A percentile compares a stretch with the other conserved stretches of the same genome.
These are phyloP conservation scores for Pleuronectes platessa DNA, from an alignment of 2,113 vertebrate genomes.

Conservation along the genomic window DNA sequence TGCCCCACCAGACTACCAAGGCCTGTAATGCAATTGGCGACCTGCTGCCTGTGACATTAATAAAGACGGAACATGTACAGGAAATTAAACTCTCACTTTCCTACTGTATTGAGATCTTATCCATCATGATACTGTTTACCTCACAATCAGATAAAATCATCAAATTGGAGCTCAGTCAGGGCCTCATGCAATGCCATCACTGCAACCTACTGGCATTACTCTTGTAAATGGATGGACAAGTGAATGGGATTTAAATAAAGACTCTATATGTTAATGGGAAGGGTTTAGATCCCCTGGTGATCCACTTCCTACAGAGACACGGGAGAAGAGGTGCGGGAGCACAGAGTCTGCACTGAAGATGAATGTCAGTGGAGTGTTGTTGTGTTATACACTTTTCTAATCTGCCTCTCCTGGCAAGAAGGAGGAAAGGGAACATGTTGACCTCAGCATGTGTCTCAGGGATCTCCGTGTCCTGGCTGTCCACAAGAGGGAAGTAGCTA, in stretches of 20 bases:
- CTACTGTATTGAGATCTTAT: slow-evolving; percentile 83
- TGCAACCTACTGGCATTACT: slow-evolving; percentile 67
- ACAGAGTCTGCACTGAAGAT: slow-evolving; percentile 19
- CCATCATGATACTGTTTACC: slow-evolving; percentile 82
- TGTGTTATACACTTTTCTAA: slow-evolving; percentile 55
- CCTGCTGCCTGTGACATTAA: slow-evolving; percentile 82
- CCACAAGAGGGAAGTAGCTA: slow-evolving; percentile 85
- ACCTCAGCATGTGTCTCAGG: slow-evolving; percentile 44
- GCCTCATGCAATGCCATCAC: slow-evolving; percentile 53
- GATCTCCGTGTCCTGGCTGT: slow-evolving; percentile 53
- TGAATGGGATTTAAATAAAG: slow-evolving; percentile 82
- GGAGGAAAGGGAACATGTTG: slow-evolving; percentile 48
- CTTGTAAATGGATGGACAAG: slow-evolving; percentile 78
- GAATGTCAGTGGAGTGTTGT: slow-evolving; percentile 42
- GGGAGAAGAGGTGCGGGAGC: slow-evolving; percentile 3
- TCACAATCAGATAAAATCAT: slow-evolving; percentile 80
- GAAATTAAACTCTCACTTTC: slow-evolving; percentile 85
- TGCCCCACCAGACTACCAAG: slow-evolving; percentile 43
- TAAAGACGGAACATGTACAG: slow-evolving; percentile 84
- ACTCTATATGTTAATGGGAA: slow-evolving; percentile 81
- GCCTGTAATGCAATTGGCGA: slow-evolving; percentile 75
- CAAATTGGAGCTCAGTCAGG: slow-evolving; percentile 75
- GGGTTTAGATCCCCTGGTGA: slow-evolving; percentile 64
- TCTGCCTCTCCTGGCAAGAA: slow-evolving; percentile 20
- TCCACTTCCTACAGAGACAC: slow-evolving; percentile 41